phyloP scores from a whole-genome alignment of 2,113 vertebrate genomes.

The Chloebia gouldiae region DNA sequence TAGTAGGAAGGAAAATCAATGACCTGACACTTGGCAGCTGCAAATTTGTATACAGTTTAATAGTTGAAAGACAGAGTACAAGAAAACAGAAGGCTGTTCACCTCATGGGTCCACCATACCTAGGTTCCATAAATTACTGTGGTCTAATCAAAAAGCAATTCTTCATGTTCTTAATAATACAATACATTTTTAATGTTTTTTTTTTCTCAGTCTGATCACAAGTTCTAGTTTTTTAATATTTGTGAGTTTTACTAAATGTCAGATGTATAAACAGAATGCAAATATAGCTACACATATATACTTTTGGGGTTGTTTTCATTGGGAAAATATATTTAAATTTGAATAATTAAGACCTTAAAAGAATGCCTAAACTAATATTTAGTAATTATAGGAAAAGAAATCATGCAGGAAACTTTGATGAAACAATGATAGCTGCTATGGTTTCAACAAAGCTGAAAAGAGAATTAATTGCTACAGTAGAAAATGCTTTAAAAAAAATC shows the following conservation, averaged over 20 bases:
- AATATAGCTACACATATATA: neutral
- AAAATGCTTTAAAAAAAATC: neutral
- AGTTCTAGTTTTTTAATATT: neutral
- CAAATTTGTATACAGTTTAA: constrained; percentile 15
- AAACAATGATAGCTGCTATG: neutral
- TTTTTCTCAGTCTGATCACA: neutral
- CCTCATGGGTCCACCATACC: neutral
- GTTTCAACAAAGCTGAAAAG: neutral
- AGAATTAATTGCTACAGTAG: neutral
- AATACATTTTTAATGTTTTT: neutral
- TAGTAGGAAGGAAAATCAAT: constrained; percentile 1
- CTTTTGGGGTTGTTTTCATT: neutral
- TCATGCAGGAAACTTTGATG: neutral
- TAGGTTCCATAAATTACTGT: neutral
- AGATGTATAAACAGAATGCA: neutral
- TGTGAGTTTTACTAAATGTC: neutral
- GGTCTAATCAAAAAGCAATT: neutral
- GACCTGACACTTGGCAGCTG: neutral
- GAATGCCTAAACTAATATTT: neutral
- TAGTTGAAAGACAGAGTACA: neutral
- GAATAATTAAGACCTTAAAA: neutral
- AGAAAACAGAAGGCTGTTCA: neutral
- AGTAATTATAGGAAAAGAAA: neutral
- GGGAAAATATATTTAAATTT: neutral
- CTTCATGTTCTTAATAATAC: neutral